Percentiles rank a stretch among this genome's conserved stretches.
Conservation (phyloP, 2,797 vertebrate species). For the Oceanodroma leucorhoa region DNA sequence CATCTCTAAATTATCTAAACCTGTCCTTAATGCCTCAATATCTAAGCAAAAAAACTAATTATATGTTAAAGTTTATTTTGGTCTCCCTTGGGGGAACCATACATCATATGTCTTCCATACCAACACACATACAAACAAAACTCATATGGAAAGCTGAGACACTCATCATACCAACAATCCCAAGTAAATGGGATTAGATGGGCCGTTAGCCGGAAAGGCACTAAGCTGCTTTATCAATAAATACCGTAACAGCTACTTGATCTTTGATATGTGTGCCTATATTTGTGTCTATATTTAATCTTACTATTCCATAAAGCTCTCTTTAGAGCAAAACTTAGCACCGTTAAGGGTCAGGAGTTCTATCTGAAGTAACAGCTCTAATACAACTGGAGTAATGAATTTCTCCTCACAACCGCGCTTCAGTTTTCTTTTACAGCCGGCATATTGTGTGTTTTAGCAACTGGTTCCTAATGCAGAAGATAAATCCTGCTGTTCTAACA, state of each 20-base stretch:
- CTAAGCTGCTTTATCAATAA: background rate
- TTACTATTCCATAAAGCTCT: background rate
- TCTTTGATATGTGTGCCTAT: background rate
- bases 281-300: background rate
- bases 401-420: background rate
- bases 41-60: background rate
- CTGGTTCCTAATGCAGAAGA: background rate
- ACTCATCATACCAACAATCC: background rate
- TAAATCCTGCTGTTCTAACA: background rate
- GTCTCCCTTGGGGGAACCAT: background rate
- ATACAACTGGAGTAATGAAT: background rate
- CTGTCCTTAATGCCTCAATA: background rate
- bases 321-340: background rate
- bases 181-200: background rate
- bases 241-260: background rate
- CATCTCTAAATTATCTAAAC: background rate
- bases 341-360: background rate
- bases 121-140: background rate
- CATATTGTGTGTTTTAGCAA: background rate
- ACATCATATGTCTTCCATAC: background rate
- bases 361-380: background rate
- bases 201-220: background rate
- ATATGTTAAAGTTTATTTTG: background rate
- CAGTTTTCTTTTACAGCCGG: background rate
- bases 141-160: background rate